Evolutionary conservation across 2,113 vertebrate species (phyloP), one percentile per base, ranked within the genome.

Genomic region (Glaucomys volans): DNA sequence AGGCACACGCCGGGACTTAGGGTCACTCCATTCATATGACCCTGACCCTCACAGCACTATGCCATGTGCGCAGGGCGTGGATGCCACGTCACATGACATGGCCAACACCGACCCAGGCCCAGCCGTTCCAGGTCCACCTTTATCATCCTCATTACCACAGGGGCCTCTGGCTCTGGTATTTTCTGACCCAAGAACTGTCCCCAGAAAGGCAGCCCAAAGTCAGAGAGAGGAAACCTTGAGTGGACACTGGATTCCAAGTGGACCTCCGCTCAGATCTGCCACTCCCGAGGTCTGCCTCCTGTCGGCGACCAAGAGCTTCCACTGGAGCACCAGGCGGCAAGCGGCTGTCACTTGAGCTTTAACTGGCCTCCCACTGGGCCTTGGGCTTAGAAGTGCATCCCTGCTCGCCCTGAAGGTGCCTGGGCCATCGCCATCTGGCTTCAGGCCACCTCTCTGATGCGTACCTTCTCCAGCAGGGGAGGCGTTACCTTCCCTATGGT

Each of bases 181-280:
- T 66, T 67, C n/a, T 88, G n/a, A 96, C 69, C 42, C 44, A 67
- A 85, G 59, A 95, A 95, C 0, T 32, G 13, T 42, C 81, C n/a
- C 26, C 59, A 69, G 77, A 42, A 97, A 93, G 76, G 92, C 64
- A 95, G 87, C 28, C 42, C 17, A 14, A 90, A 30, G 92, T 52
- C 42, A 69, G 72, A 81, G 40, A 71, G 76, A 81, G 24, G 14
- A 74, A 52, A 26, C 37, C 20, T 30, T 22, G 24, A 22, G 57
- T 26, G 35, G 42, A 47, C 30, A 9, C 1, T 37, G 26, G 22
- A 52, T 16, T 59, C 20, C 2, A 35, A 37, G 82, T 17, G 37
- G 67, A 90, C 4, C 42, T 82, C 64, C 47, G 44, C 37, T 66
- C 22, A 32, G 8, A 57, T 22, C 40, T 40, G 91, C 44, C 37